Conservation (phyloP, 92 coral and sea anemone species). For the Montipora capitata region DNA sequence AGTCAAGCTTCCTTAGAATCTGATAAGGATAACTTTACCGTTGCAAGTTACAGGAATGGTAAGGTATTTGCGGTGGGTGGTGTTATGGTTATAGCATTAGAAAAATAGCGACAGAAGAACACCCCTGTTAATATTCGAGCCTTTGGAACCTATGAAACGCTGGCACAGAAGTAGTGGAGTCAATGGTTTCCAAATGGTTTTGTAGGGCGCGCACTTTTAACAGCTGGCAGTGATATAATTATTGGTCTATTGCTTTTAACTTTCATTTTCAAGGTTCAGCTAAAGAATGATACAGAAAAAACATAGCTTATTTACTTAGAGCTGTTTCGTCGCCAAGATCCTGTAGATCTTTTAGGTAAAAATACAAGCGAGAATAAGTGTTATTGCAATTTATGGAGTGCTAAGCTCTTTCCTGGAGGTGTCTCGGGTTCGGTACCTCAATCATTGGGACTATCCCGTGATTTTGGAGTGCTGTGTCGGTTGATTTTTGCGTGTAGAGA, state of each 20-base stretch:
- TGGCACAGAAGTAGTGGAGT: not conserved
- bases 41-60: constrained; percentile 88
- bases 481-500: too few relatives aligned
- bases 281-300: too few relatives aligned
- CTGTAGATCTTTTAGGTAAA: too few relatives aligned
- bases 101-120: not conserved
- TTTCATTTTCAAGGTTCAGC: too few relatives aligned
- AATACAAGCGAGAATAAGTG: too few relatives aligned
- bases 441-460: too few relatives aligned
- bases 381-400: too few relatives aligned
- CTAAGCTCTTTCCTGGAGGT: too few relatives aligned
- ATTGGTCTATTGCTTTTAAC: not conserved
- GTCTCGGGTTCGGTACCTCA: too few relatives aligned
- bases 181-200: not conserved
- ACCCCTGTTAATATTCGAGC: not conserved
- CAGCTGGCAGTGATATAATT: not conserved
- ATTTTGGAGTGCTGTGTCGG: too few relatives aligned
- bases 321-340: too few relatives aligned
- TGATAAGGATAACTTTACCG: constrained; percentile 86
- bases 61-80: constrained; percentile 87
- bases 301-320: too few relatives aligned
- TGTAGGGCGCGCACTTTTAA: not conserved
- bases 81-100: constrained; percentile 77
- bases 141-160: not conserved
- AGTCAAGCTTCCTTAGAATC: constrained; percentile 83